Percentiles rank a stretch among this genome's conserved stretches.
Conservation (phyloP, 2,797 vertebrate genomes). For the Parauchenoglanis ngamensis region DNA sequence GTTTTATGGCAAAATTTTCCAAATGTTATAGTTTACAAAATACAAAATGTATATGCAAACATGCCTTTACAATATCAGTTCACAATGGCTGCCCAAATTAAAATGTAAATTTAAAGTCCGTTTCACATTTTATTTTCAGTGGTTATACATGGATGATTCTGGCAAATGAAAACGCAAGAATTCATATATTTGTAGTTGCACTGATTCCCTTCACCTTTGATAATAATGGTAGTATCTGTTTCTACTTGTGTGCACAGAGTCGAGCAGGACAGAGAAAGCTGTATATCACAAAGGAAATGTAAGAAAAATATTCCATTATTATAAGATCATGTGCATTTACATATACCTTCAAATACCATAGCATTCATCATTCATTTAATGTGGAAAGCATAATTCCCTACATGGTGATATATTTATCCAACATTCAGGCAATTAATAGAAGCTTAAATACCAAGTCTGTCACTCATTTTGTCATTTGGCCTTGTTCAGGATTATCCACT, state of each 20-base stretch:
- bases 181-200: neutral
- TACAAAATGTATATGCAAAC: neutral
- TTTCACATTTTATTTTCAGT: neutral
- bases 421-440: neutral
- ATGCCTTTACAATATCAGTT: neutral
- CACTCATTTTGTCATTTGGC: constrained; percentile 1
- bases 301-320: neutral
- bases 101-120: neutral
- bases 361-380: neutral
- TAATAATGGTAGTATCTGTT: constrained; percentile 10
- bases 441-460: neutral
- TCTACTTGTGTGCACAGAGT: constrained; percentile 38
- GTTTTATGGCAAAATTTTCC: neutral
- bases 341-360: neutral
- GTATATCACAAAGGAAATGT: constrained; percentile 51
- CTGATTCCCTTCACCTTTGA: neutral
- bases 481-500: constrained; percentile 48
- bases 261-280: constrained; percentile 48
- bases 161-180: neutral
- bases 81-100: neutral
- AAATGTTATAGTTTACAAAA: neutral
- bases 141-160: neutral
- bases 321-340: neutral
- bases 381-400: neutral
- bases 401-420: neutral